phyloP scores from a whole-genome alignment of 2,113 vertebrate genomes.

The Suncus etruscus region DNA sequence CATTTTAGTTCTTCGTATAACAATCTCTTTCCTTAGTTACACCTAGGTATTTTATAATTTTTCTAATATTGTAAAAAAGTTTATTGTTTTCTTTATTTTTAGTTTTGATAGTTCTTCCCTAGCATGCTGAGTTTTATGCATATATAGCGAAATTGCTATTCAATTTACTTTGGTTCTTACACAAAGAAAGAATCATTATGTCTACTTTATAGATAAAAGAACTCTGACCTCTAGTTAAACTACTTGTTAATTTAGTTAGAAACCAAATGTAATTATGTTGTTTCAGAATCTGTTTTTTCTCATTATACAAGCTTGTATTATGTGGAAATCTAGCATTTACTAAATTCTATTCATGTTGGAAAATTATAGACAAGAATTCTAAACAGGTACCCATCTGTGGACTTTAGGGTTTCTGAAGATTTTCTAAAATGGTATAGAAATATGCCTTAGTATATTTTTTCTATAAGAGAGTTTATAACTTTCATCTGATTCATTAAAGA shows the following conservation, averaged over 20 bases:
- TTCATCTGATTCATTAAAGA: not conserved
- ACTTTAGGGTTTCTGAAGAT: slow-evolving; percentile 33
- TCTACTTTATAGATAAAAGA: slow-evolving; percentile 13
- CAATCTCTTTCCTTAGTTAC: not conserved
- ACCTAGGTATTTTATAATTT: not conserved
- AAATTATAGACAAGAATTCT: slow-evolving; percentile 36
- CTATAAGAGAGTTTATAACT: not conserved
- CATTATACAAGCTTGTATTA: slow-evolving; percentile 23
- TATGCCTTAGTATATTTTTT: slow-evolving; percentile 2
- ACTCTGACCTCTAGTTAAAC: slow-evolving; percentile 19
- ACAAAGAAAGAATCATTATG: not conserved
- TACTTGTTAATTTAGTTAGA: not conserved
- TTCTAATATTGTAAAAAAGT: not conserved
- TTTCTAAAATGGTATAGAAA: slow-evolving; percentile 27
- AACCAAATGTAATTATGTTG: slow-evolving; percentile 10
- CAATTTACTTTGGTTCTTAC: not conserved
- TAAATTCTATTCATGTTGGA: slow-evolving; percentile 51
- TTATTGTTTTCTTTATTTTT: not conserved
- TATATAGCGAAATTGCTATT: not conserved
- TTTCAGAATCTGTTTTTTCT: slow-evolving; percentile 35
- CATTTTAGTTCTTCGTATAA: not conserved
- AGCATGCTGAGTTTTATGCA: not conserved
- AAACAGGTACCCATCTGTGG: slow-evolving; percentile 41
- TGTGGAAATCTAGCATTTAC: slow-evolving; percentile 39
- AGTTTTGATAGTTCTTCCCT: not conserved